Evolutionary conservation across 2,113 vertebrate genomes (phyloP).

Genomic region (Myotis yumanensis): DNA sequence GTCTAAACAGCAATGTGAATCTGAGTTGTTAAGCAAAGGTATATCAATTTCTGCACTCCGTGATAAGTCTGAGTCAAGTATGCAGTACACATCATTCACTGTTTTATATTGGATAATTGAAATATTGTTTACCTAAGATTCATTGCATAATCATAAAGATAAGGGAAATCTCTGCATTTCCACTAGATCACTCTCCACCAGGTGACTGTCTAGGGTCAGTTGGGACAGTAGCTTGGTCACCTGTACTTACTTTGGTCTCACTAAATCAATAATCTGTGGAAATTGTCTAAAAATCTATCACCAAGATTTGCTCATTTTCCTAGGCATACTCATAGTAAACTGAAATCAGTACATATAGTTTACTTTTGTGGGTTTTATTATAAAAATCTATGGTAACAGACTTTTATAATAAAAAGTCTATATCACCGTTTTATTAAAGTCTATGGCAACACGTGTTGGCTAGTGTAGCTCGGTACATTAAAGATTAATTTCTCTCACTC

Average conservation of each 20-base stretch:
- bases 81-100: neutral
- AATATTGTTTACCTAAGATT: neutral
- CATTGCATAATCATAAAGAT: neutral
- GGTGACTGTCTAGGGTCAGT: neutral
- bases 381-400: neutral
- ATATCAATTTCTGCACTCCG: neutral
- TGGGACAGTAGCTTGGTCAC: neutral
- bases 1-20: neutral
- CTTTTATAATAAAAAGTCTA: neutral
- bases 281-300: neutral
- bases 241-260: neutral
- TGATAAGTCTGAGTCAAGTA: neutral
- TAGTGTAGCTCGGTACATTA: constrained; percentile 34
- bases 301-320: neutral
- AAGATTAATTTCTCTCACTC: constrained; percentile 48
- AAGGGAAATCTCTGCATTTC: neutral
- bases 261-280: neutral
- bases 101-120: neutral
- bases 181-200: neutral
- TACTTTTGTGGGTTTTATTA: neutral
- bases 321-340: neutral
- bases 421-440: neutral
- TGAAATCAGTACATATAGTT: neutral
- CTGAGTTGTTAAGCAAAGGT: neutral
- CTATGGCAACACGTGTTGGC: neutral